A percentile compares a stretch with the other conserved stretches of the same genome.
Evolutionary conservation across 2,888 invertebrate species (phyloP).

Genomic region (Tachina grossa): DNA sequence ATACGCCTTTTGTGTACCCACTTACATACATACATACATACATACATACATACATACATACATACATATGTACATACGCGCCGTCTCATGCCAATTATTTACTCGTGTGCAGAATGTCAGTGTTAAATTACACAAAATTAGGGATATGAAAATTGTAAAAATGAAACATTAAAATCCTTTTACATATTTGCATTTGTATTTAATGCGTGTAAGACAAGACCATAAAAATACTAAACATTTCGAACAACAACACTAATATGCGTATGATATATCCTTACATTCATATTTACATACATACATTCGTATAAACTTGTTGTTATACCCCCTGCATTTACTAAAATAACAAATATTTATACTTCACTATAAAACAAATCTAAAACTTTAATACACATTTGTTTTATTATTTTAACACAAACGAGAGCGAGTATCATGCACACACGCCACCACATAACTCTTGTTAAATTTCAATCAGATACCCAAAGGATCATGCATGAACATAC

Average conservation of each 20-base stretch:
- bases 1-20: conserved; percentile 21
- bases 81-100: conserved; percentile 14
- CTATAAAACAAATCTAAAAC: conserved; percentile 56
- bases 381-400: conserved; percentile 37
- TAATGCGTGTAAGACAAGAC: conserved; percentile 69
- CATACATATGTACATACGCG: background rate
- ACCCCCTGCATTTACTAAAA: conserved; percentile 8
- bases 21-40: no score
- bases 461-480: conserved; percentile 53
- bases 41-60: background rate
- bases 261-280: background rate
- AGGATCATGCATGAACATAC: conserved; percentile 48
- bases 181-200: conserved; percentile 70
- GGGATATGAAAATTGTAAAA: conserved; percentile 36
- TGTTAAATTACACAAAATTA: conserved; percentile 22
- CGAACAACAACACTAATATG: conserved; percentile 30
- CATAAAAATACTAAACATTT: conserved; percentile 70
- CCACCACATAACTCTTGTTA: conserved; percentile 22
- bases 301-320: background rate
- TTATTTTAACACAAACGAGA: conserved; percentile 20
- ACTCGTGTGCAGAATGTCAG: conserved; percentile 20
- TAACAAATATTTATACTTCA: conserved; percentile 52
- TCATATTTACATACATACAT: background rate
- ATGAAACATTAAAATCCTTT: conserved; percentile 68
- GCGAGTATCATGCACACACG: conserved; percentile 1